These are phyloP conservation scores for Gallinago paraguaiae DNA, from an alignment of 2,113 vertebrate genomes.

Conservation along the genomic window DNA sequence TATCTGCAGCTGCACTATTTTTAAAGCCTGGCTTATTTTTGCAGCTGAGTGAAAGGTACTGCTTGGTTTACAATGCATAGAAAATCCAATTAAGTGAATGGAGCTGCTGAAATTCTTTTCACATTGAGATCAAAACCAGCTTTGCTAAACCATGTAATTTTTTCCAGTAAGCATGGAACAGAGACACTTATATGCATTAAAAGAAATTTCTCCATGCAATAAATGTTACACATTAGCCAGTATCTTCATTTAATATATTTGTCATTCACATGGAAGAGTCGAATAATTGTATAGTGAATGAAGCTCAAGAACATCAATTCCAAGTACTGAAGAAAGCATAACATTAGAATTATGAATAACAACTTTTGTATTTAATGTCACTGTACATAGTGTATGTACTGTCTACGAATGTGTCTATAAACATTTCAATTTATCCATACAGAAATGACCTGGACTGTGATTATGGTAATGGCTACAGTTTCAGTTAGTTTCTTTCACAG, in stretches of 20 bases:
- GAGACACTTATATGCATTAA: conserved; percentile 48
- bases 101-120: conserved; percentile 67
- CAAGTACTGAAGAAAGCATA: neutral
- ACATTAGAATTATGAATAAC: neutral
- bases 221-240: conserved; percentile 17
- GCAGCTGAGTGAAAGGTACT: conserved; percentile 53
- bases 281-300: conserved; percentile 19
- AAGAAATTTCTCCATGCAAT: conserved; percentile 30
- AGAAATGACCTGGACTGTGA: neutral
- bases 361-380: neutral
- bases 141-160: conserved; percentile 75
- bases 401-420: neutral
- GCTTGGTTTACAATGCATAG: conserved; percentile 70
- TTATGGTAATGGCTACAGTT: neutral
- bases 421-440: neutral
- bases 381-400: neutral
- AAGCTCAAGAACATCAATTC: neutral
- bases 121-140: conserved; percentile 67
- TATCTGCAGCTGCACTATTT: conserved; percentile 39
- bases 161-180: conserved; percentile 53
- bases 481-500: neutral
- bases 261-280: neutral
- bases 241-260: conserved; percentile 28
- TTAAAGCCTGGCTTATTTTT: conserved; percentile 60
- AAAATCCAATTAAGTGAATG: conserved; percentile 76